Evolutionary conservation across 2,113 vertebrate genomes (phyloP).

Genomic region (Leucoraja erinaceus): DNA sequence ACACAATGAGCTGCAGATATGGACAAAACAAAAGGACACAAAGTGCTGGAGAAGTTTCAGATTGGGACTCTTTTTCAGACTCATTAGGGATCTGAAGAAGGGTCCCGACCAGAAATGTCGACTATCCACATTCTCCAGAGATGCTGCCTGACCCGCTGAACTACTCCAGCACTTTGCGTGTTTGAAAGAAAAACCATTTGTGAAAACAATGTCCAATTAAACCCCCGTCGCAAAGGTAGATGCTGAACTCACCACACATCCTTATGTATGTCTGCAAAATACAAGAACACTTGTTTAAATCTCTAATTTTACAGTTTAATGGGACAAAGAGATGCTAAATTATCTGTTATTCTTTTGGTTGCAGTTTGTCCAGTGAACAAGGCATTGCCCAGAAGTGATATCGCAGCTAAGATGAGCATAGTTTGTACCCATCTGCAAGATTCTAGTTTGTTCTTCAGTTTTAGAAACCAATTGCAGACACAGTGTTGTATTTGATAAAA

Average conservation of each 20-base stretch:
- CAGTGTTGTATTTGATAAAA: not conserved
- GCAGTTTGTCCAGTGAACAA: not conserved
- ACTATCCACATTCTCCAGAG: no score
- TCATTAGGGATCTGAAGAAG: no score
- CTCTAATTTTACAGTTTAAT: not conserved
- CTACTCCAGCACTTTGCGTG: no score
- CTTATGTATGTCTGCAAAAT: not conserved
- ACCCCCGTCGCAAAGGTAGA: not conserved
- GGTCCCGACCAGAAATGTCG: no score
- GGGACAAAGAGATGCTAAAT: not conserved
- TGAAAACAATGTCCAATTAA: not conserved
- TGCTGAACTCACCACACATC: not conserved
- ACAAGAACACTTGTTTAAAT: not conserved
- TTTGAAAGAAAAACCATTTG: not conserved
- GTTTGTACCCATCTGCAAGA: not conserved
- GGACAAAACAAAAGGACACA: no score
- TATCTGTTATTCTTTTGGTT: not conserved
- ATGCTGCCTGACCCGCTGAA: no score
- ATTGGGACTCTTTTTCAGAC: no score
- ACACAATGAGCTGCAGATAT: no score
- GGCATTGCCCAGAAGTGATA: not conserved
- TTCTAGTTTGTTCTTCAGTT: not conserved
- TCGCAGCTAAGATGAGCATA: not conserved
- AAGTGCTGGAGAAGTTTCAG: no score
- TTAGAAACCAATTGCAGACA: not conserved